Conservation (phyloP, 1,140 invertebrate species). For the Drosophila gunungcola region DNA sequence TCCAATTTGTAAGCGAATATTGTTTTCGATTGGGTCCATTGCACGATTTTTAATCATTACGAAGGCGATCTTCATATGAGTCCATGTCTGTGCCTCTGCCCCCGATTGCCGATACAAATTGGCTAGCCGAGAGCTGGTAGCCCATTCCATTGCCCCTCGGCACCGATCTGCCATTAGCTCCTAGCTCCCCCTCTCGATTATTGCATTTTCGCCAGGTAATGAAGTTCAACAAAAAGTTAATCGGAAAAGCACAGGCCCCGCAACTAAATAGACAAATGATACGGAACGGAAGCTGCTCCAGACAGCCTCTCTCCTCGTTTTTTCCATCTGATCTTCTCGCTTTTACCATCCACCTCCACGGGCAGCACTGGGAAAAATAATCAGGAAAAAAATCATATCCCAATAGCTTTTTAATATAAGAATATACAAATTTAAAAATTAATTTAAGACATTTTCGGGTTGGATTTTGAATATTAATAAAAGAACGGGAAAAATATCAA, state of each 20-base stretch:
- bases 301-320: conserved; percentile 15
- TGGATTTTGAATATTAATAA: too few species aligned
- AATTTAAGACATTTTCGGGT: too few species aligned
- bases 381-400: background rate
- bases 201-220: conserved; percentile 80
- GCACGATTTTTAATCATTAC: conserved; percentile 80
- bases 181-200: conserved; percentile 46
- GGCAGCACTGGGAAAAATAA: conserved; percentile 8
- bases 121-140: conserved; percentile 34
- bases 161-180: conserved; percentile 12
- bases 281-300: conserved; percentile 79
- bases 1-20: conserved; percentile 73
- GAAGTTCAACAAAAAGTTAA: conserved; percentile 83
- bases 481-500: too few species aligned
- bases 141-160: conserved; percentile 4
- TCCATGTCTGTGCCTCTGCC: conserved; percentile 36
- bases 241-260: conserved; percentile 77
- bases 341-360: conserved; percentile 35
- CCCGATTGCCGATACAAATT: conserved; percentile 69
- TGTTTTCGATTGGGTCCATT: conserved; percentile 69
- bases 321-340: conserved; percentile 13
- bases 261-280: conserved; percentile 84
- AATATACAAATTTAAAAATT: too few species aligned
- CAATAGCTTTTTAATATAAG: too few species aligned
- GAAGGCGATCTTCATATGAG: conserved; percentile 46